Conservation (phyloP, 1,140 invertebrate species). For the Hormaphis cornu region DNA sequence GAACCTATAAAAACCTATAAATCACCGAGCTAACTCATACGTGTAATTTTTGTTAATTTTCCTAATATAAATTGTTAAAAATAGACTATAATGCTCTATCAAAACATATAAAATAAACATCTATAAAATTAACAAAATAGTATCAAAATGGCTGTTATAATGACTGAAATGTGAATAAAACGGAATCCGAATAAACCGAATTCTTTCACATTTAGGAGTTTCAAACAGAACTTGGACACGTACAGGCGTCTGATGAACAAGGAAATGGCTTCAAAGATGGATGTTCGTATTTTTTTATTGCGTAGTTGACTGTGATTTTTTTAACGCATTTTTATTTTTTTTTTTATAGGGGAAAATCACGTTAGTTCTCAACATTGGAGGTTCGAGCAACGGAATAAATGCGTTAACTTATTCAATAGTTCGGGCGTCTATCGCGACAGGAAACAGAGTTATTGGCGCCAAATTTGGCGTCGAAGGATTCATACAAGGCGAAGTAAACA, state of each 20-base stretch:
- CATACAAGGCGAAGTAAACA: conserved; percentile 68
- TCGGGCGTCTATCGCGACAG: conserved; percentile 80
- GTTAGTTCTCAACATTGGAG: conserved; percentile 90
- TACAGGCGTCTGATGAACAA: neutral
- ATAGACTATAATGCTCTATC: too few species aligned
- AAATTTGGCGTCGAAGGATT: conserved; percentile 93
- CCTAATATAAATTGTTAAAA: too few species aligned
- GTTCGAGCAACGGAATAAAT: conserved; percentile 97
- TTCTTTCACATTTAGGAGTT: too few species aligned
- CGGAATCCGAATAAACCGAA: too few species aligned
- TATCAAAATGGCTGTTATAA: too few species aligned
- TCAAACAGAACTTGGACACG: neutral
- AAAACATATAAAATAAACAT: too few species aligned
- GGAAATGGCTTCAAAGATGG: neutral
- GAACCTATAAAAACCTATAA: too few species aligned
- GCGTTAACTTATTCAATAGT: conserved; percentile 94
- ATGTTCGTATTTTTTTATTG: neutral
- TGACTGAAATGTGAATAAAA: too few species aligned
- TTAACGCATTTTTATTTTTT: neutral
- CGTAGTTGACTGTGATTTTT: neutral
- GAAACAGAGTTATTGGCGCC: conserved; percentile 81
- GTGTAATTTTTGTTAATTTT: too few species aligned
- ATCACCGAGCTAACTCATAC: too few species aligned
- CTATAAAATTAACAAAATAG: too few species aligned
- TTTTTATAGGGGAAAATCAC: conserved; percentile 6